A percentile compares a stretch with the other conserved stretches of the same genome.
Evolutionary conservation across 2,888 invertebrate species (phyloP).

Genomic region (Pyralis farinalis): DNA sequence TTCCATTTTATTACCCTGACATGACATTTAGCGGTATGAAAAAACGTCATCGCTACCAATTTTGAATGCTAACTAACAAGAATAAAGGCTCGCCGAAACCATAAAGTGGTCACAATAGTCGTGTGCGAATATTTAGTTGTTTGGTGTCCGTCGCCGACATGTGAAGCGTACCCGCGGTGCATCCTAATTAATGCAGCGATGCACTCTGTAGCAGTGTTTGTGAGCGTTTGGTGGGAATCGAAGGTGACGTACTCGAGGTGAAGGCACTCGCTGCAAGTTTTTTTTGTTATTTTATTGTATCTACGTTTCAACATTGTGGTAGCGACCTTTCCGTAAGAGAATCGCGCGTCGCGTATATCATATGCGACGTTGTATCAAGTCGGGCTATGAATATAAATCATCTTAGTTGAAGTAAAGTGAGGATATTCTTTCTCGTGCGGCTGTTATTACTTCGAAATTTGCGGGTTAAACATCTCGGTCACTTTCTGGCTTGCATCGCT

Average conservation of each 20-base stretch:
- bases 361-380: background rate
- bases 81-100: constrained; percentile 73
- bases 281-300: constrained; percentile 1
- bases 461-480: constrained; percentile 69
- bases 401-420: constrained; percentile 1
- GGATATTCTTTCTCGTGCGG: background rate
- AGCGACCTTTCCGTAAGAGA: background rate
- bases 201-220: constrained; percentile 43
- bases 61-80: constrained; percentile 73
- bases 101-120: constrained; percentile 77
- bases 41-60: constrained; percentile 68
- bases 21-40: constrained; percentile 73
- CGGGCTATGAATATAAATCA: constrained; percentile 2
- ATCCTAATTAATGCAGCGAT: constrained; percentile 70
- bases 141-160: constrained; percentile 64
- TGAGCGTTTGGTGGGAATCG: constrained; percentile 57
- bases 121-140: constrained; percentile 75
- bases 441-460: constrained; percentile 31
- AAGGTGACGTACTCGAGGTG: constrained; percentile 34
- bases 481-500: constrained; percentile 57
- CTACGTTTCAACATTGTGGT: background rate
- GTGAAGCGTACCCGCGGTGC: constrained; percentile 50
- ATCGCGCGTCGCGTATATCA: no score
- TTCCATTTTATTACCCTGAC: constrained; percentile 64
- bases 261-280: constrained; percentile 31